A percentile compares a stretch with the other conserved stretches of the same genome.
Evolutionary conservation across 2,888 invertebrate species (phyloP).

Genomic region (Parnassius orleans): DNA sequence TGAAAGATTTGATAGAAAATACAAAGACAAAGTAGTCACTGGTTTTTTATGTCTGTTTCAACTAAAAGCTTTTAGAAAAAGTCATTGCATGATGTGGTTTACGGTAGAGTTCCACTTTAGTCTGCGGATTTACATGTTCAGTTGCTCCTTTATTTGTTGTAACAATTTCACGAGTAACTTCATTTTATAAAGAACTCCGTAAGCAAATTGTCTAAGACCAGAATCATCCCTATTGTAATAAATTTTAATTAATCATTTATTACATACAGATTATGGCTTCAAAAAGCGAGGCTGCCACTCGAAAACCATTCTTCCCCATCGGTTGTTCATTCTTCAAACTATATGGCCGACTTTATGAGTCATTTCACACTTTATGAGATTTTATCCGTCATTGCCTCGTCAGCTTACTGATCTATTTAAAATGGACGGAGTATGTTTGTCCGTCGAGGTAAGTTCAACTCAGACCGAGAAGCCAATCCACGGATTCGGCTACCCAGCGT

Average conservation of each 20-base stretch:
- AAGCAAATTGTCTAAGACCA: no score
- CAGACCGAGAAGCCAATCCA: no score
- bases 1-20: conserved; percentile 16
- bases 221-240: background rate
- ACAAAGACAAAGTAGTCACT: conserved; percentile 20
- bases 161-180: conserved; percentile 2
- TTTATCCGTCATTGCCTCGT: background rate
- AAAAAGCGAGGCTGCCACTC: background rate
- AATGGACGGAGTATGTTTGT: no score
- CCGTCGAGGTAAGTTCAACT: no score
- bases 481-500: no score
- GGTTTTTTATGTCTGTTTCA: conserved; percentile 21
- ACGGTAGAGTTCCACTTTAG: conserved; percentile 23
- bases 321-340: no score
- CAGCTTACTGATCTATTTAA: background rate
- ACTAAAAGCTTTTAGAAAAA: conserved; percentile 23
- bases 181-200: no score
- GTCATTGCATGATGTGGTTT: conserved; percentile 22
- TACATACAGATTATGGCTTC: background rate
- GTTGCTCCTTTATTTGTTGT: conserved; percentile 16
- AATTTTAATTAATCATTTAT: background rate
- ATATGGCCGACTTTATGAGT: background rate
- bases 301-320: no score
- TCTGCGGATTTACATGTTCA: conserved; percentile 21
- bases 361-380: background rate